Conservation (phyloP, 2,797 vertebrate species). For the Sphenodon punctatus region DNA sequence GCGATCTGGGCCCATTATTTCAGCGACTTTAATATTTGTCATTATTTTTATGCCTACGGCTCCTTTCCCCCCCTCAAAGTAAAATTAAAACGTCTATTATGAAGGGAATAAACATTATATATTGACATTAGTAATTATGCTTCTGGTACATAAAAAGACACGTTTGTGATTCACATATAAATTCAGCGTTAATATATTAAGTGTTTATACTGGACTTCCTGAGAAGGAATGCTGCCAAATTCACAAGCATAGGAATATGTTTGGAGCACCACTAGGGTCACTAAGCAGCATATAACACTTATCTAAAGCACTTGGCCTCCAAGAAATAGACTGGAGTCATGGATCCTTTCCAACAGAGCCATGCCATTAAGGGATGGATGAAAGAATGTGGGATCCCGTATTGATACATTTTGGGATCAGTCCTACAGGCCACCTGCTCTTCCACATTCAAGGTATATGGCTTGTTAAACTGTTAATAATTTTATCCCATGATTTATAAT, state of each 20-base stretch:
- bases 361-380: no score
- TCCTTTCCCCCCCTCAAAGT: conserved; percentile 72
- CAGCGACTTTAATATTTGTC: conserved; percentile 79
- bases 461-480: no score
- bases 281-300: no score
- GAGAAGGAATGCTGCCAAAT: not conserved
- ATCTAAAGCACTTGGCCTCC: no score
- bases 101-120: conserved; percentile 83
- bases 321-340: no score
- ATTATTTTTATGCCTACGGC: conserved; percentile 78
- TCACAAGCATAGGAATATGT: not conserved
- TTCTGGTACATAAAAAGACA: conserved; percentile 77
- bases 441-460: no score
- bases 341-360: no score
- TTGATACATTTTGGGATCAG: no score
- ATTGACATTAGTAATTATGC: conserved; percentile 80
- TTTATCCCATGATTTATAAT: no score
- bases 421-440: no score
- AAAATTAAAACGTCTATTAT: conserved; percentile 77
- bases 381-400: no score
- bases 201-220: not conserved
- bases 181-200: conserved; percentile 39
- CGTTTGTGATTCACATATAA: conserved; percentile 67
- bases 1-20: conserved; percentile 75
- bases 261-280: fast-evolving